Base-by-base conservation (phyloP, 2,888 invertebrate species). In the Phyllotreta striolata region DNA sequence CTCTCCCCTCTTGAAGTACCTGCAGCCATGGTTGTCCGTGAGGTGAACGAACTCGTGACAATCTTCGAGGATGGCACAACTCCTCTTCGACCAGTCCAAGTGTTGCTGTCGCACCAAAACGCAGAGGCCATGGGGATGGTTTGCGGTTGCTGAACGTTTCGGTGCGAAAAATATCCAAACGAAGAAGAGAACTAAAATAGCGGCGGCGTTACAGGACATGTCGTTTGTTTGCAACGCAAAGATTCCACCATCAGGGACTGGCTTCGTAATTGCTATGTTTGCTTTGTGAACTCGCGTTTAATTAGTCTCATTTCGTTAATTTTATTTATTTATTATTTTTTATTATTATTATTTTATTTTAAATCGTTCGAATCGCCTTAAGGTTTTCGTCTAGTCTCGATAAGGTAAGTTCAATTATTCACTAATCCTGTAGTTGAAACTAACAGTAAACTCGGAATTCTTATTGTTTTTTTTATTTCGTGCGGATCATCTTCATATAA, bases 41-140 rank as follows among this genome's bases (percentile, higher is more conserved):
- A 78, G 79, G 77, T 79, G 74, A 77, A 73, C 74, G 79, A 78
- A 74, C 78, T 76, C 54, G 47, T 55, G 63, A 69, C 72, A 74
- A 73, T 78, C 78, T 76, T 77, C 52, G 75, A 78, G 75, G 77
- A 78, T 79, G 76, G 78, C 76, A 77, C 76, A 74, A 73, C 73
- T 74, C 77, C 74, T 66, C 62, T 64, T 62, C 58, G 55, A 72
- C 72, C 77, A 79, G 79, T 79, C 73, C 77, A 75, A 76, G 70
- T 74, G 74, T 71, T 75, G 75, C 78, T 73, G 72, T 76, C 77
- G 74, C 75, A 73, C 74, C 70, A 77, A 24, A 77, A 66, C 77
- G 76, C 72, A 67, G 72, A 70, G 73, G 4, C 72, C 75, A 74
- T 75, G 78, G 76, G 74, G 76, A 78, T 77, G 78, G 73, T 77